Evolutionary conservation across 2,797 vertebrate genomes (phyloP), one percentile per base, ranked within the genome.

Genomic region (Diplodus puntazzo): DNA sequence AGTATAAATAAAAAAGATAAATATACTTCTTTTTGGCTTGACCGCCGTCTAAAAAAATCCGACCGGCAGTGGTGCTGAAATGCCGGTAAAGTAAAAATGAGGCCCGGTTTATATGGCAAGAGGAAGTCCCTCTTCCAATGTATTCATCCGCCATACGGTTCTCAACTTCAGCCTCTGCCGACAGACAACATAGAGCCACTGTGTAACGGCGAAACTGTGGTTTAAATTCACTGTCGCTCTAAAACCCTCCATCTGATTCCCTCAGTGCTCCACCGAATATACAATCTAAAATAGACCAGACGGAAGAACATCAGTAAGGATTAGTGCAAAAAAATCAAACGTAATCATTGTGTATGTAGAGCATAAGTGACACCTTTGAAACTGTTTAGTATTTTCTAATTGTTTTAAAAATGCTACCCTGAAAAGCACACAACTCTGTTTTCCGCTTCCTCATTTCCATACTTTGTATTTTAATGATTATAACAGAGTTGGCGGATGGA

Each of bases 31-130:
- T 21, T 34, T 21, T 17, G 66, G 42, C 16, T 64, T 3, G 0
- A n/a, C 43, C 7, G 13, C 42, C 45, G 69, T 66, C 34, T 62
- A 9, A 54, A 73, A 63, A 48, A 14, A 1, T 1, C 27, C 5
- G 17, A 57, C 75, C 85, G 87, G 83, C 84, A 79, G 83, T 52
- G 63, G 8, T 52, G 68, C 75, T 88, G 81, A 92, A 94, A 94
- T 94, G 90, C 95, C 95, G 94, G 94, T 86, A 79, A 45, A 0
- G 20, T 2, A 11, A 69, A 91, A 92, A 90, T 3, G 67, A 90
- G 90, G 43, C 45, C 91, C 92, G 84, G 89, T 5, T 79, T 94
- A 85, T 94, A 94, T 89, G 0, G 42, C 46, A 58, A 25, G 73
- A 87, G 89, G 90, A 93, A 89, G 82, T 81, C 21, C 25, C 1